phyloP scores from a whole-genome alignment of 2,113 vertebrate species.

The Pangasianodon gigas region DNA sequence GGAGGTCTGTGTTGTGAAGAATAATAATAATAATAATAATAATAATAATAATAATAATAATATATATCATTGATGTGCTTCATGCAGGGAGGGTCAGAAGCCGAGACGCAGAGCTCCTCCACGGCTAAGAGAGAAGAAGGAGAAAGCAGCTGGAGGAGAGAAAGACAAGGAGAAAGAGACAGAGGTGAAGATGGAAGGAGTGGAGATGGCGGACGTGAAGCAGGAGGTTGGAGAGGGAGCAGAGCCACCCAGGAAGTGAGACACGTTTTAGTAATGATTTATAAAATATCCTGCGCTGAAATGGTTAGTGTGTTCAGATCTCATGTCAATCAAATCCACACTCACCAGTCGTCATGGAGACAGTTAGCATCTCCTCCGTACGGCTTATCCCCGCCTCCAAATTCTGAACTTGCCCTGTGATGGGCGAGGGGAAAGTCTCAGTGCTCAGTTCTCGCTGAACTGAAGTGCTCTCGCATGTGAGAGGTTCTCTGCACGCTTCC shows the following conservation, averaged over 20 bases:
- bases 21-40: no score
- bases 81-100: constrained; percentile 81
- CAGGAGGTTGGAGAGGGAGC: constrained; percentile 83
- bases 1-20: not conserved
- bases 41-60: not conserved
- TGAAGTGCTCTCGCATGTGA: not conserved
- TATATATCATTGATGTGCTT: not conserved
- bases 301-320: not conserved
- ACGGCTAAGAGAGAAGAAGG: constrained; percentile 82
- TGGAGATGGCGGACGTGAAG: constrained; percentile 81
- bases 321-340: not conserved
- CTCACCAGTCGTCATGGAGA: not conserved
- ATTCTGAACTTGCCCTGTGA: not conserved
- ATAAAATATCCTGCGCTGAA: not conserved
- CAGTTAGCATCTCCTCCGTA: not conserved
- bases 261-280: not conserved
- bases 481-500: no score
- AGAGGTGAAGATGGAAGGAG: constrained; percentile 73
- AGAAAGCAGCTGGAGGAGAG: constrained; percentile 65
- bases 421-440: not conserved
- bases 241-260: constrained; percentile 94
- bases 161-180: constrained; percentile 70
- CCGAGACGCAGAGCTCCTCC: constrained; percentile 80
- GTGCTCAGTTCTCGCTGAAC: not conserved
- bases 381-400: not conserved